Conservation (phyloP, 2,888 invertebrate species). For the Rotaria macrura region DNA sequence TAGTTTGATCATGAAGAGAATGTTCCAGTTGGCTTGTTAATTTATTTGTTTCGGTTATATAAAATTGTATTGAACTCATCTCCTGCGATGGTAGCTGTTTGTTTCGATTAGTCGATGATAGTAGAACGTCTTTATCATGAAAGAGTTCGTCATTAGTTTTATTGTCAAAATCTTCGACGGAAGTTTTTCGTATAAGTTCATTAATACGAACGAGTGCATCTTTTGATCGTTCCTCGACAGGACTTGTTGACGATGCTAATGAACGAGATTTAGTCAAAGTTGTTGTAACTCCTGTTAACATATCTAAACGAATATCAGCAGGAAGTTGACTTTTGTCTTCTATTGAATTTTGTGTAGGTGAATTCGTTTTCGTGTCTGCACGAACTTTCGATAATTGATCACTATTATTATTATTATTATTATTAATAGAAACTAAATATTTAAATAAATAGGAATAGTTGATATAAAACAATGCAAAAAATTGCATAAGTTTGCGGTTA, state of each 20-base stretch:
- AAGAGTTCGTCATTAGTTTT: background rate
- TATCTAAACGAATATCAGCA: background rate
- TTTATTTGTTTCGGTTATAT: background rate
- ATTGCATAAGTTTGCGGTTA: background rate
- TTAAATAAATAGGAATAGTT: too few relatives aligned
- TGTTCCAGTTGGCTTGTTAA: background rate
- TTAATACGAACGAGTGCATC: constrained; percentile 7
- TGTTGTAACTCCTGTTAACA: background rate
- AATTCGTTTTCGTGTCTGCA: background rate
- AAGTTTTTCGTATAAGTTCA: background rate
- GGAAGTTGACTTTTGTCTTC: background rate
- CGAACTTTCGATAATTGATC: background rate
- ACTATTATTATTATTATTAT: too few relatives aligned
- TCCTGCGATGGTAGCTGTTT: background rate
- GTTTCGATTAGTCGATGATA: background rate
- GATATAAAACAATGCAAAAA: too few relatives aligned
- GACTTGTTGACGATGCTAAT: background rate
- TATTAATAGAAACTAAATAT: background rate
- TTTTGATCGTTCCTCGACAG: background rate
- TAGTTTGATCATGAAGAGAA: background rate
- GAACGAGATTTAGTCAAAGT: background rate
- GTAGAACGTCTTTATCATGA: background rate
- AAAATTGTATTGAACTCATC: background rate
- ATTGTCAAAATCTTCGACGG: background rate
- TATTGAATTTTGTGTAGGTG: background rate